Base-by-base conservation (phyloP, 2,113 vertebrate species). In the Semicossyphus pulcher region DNA sequence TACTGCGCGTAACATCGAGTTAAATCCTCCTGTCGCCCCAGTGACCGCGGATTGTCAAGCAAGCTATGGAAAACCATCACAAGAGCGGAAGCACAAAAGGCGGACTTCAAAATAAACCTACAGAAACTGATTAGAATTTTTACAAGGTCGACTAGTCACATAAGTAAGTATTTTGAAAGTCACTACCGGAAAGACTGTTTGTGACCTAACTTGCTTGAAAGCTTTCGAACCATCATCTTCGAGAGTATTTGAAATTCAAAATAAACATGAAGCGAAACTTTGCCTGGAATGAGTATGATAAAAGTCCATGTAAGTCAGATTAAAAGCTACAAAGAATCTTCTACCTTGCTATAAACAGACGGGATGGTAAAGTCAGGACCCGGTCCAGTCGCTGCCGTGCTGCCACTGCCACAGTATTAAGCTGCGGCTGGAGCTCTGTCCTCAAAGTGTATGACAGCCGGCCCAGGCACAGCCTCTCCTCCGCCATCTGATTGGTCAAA, bases 401-500 rank as follows among this genome's bases (percentile, higher is more conserved):
- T 76, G 84, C 82, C 80, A 75, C 69, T 67, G 42, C 54, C 63
- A 34, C 71, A 36, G 74, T 20, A 42, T 58, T 70, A 59, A 67
- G 76, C 81, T 76, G 76, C 53, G 49, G 68, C 76, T 81, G 57
- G 39, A 44, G 76, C 42, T 69, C 66, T 68, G 54, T 34, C 6
- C 77, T 12, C 36, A 51, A 37, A 57, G 74, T 23, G 60, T 74
- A 60, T 64, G 81, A 67, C 73, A 73, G 62, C 81, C 78, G 77
- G 71, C 60, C 64, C 65, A 18, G 65, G 51, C 29, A 15, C 86
- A 32, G 81, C 83, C 86, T 91, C 88, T 83, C 84, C 80, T 91
- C 83, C 83, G 71, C 44, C 25, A 16, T 37, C 64, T 84, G 86
- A 93, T 93, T 93, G 92, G 92, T 72, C 79, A 60, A 21, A 29